phyloP scores from a whole-genome alignment of 2,888 invertebrate species.

The Athalia cordata region DNA sequence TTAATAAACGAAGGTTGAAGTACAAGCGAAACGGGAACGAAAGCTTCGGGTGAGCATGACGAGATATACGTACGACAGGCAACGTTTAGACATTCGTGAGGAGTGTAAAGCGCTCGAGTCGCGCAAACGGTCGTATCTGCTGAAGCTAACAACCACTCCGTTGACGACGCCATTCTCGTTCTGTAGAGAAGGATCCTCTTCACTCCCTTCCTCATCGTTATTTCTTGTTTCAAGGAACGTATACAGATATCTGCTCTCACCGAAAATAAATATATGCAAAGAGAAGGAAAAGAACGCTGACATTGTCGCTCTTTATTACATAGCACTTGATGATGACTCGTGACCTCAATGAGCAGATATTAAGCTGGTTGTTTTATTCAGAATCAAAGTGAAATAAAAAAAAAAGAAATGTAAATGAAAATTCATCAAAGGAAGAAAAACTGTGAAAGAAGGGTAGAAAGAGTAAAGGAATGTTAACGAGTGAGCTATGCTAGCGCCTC shows the following conservation, averaged over 20 bases:
- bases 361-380: too few species aligned
- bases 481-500: neutral
- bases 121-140: slow-evolving; percentile 4
- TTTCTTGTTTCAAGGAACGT: neutral
- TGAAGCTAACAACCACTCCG: slow-evolving; percentile 30
- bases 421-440: too few species aligned
- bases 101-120: slow-evolving; percentile 27
- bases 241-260: neutral
- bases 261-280: too few species aligned
- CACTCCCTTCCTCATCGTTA: too few species aligned
- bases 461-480: slow-evolving; percentile 27
- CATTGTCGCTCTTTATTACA: too few species aligned
- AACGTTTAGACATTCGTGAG: neutral
- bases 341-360: too few species aligned
- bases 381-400: neutral
- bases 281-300: too few species aligned
- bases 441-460: slow-evolving; percentile 19
- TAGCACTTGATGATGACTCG: too few species aligned
- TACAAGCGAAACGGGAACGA: slow-evolving; percentile 8
- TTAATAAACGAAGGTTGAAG: slow-evolving; percentile 11
- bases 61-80: neutral
- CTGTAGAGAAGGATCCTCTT: neutral
- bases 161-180: slow-evolving; percentile 13
- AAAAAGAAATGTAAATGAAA: slow-evolving; percentile 1
- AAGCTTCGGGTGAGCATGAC: neutral